Percentiles rank a stretch among this genome's conserved stretches.
Evolutionary conservation across 2,888 invertebrate species (phyloP).

Genomic region (Drosophila subquinaria): DNA sequence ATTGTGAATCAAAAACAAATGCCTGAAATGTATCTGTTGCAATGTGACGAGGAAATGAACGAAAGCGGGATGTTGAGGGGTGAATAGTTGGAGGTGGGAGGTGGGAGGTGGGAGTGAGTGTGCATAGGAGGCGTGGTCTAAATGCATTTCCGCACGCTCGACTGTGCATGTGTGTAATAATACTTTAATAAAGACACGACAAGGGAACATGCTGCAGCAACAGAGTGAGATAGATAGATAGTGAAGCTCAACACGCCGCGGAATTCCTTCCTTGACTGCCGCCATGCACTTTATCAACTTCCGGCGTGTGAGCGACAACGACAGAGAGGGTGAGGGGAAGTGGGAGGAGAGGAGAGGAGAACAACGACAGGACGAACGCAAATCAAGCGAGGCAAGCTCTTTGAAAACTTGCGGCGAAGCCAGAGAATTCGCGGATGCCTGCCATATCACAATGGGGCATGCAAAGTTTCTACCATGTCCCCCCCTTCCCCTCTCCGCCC

Average conservation of each 20-base stretch:
- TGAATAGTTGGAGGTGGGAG: not conserved
- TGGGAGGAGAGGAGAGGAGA: not conserved
- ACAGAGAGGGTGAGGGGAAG: not conserved
- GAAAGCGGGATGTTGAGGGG: not conserved
- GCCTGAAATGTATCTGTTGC: slow-evolving; percentile 48
- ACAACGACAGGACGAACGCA: slow-evolving; percentile 53
- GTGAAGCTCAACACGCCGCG: slow-evolving; percentile 51
- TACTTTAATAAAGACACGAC: slow-evolving; percentile 73
- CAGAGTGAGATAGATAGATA: not conserved
- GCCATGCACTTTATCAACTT: slow-evolving; percentile 79
- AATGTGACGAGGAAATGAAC: slow-evolving; percentile 10
- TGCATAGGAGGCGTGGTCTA: slow-evolving; percentile 26
- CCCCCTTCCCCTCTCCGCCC: slow-evolving; percentile 10
- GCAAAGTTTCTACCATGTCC: slow-evolving; percentile 19
- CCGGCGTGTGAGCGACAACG: slow-evolving; percentile 67
- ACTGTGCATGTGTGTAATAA: slow-evolving; percentile 51
- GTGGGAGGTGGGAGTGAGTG: not conserved
- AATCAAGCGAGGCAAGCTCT: slow-evolving; percentile 69
- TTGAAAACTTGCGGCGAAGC: slow-evolving; percentile 55
- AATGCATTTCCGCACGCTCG: slow-evolving; percentile 69
- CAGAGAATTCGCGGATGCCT: slow-evolving; percentile 50
- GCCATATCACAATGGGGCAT: slow-evolving; percentile 57
- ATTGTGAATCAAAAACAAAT: slow-evolving; percentile 50
- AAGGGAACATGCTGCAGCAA: slow-evolving; percentile 14
- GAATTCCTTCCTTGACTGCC: slow-evolving; percentile 65